Evolutionary conservation across 2,797 vertebrate genomes (phyloP), one percentile per base, ranked within the genome.

Genomic region (Sebastes baramenuke): DNA sequence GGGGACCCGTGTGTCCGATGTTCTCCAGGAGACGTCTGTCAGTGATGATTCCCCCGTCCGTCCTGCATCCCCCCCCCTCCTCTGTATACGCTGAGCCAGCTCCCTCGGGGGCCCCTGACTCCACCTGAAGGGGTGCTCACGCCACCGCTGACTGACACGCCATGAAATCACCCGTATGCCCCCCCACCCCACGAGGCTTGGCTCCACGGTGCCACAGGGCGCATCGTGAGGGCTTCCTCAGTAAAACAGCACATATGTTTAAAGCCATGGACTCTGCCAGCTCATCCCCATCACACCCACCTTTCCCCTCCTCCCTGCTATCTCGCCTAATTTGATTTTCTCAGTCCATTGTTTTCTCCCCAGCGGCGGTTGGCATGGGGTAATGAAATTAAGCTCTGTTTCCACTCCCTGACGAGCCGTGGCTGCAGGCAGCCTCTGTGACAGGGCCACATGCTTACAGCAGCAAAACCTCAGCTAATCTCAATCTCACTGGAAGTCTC

Each of bases 301-400:
- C 20, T 22, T 68, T 66, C 42, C 66, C 72, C 82, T 75, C 76
- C 66, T 72, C 83, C 72, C 66, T 72, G 56, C 64, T 87, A 66
- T 88, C 81, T 89, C 42, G 56, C 75, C 70, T 93, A 92, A 94
- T 94, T 90, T 74, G 87, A 91, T 93, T 94, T 91, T 80, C 79
- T 83, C 80, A 86, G 82, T 91, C 83, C 80, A 90, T 93, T 91
- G 84, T 94, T 92, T 87, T 92, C 87, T 90, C 87, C 89, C 91
- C 75, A 60, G 89, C 86, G 92, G 90, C 82, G 64, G 84, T 86
- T 92, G 89, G 92, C 92, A 92, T 73, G 79, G 49, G 69, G 77
- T 94, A 92, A 94, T 93, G 86, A 93, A 93, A 94, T 95, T 88
- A 94, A 84, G 84, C 87, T 86, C 68, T 42, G 22, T 69, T 68